A percentile compares a stretch with the other conserved stretches of the same genome.
phyloP scores from a whole-genome alignment of 2,888 invertebrate species.

The Drosophila neoperkinsi region DNA sequence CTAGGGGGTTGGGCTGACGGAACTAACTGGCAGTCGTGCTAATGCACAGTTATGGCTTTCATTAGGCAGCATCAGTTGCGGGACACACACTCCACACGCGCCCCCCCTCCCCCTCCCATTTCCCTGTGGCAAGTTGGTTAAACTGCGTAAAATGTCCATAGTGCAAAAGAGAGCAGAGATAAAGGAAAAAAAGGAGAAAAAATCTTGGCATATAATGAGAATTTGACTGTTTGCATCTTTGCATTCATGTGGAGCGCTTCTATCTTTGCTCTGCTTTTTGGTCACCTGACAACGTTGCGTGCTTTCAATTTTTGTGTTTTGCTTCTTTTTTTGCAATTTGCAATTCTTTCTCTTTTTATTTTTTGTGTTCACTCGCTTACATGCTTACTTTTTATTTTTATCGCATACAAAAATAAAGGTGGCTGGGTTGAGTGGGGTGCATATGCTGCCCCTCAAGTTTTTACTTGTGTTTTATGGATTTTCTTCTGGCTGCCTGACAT shows the following conservation, averaged over 20 bases:
- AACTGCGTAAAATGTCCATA: slow-evolving; percentile 57
- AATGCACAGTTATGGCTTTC: slow-evolving; percentile 64
- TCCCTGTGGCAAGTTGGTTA: slow-evolving; percentile 45
- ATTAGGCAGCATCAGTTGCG: slow-evolving; percentile 37
- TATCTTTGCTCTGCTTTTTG: slow-evolving; percentile 6
- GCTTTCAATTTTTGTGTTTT: slow-evolving; percentile 36
- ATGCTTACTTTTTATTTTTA: slow-evolving; percentile 63
- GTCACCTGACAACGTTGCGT: slow-evolving; percentile 39
- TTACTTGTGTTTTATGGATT: slow-evolving; percentile 69
- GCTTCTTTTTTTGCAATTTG: slow-evolving; percentile 20
- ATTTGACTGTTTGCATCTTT: slow-evolving; percentile 59
- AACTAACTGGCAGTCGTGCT: slow-evolving; percentile 48
- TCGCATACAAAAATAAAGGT: slow-evolving; percentile 43
- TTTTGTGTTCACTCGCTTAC: slow-evolving; percentile 20
- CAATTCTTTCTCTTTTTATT: slow-evolving; percentile 33
- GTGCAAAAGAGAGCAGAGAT: not conserved
- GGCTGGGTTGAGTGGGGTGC: slow-evolving; percentile 4
- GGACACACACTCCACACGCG: not conserved
- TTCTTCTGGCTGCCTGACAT: slow-evolving; percentile 63
- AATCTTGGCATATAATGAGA: slow-evolving; percentile 61
- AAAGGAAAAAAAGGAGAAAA: not conserved
- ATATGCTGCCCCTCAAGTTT: slow-evolving; percentile 53
- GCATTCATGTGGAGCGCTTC: slow-evolving; percentile 30
- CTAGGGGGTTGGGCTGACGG: not conserved
- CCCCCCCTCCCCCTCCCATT: not conserved